Conservation (phyloP, 2,113 vertebrate genomes). For the Pygoscelis adeliae region DNA sequence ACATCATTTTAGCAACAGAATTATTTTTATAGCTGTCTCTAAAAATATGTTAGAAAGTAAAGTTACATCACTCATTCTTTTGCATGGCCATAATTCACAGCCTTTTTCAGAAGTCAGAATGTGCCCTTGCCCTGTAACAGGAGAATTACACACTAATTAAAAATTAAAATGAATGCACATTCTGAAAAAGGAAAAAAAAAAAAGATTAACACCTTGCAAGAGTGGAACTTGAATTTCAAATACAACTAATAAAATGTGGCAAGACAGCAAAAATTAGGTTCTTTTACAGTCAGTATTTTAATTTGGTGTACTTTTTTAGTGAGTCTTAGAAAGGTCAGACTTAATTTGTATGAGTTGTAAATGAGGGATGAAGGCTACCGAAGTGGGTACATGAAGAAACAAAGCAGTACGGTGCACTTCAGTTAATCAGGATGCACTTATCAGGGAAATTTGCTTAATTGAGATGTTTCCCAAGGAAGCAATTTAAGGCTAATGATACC, state of each 20-base stretch:
- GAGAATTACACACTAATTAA: not conserved
- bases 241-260: not conserved
- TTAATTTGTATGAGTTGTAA: not conserved
- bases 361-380: not conserved
- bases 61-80: not conserved
- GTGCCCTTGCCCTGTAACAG: not conserved
- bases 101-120: not conserved
- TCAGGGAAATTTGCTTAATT: constrained; percentile 49
- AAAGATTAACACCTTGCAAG: not conserved
- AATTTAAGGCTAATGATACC: constrained; percentile 57
- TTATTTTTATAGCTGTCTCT: not conserved
- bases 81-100: not conserved
- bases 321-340: not conserved
- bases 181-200: not conserved
- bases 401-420: not conserved
- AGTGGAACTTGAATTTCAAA: not conserved
- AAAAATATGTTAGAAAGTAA: not conserved
- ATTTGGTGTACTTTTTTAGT: not conserved
- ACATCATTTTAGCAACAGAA: not conserved
- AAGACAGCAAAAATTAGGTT: not conserved
- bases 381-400: not conserved
- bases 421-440: constrained; percentile 47
- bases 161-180: not conserved
- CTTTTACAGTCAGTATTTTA: not conserved
- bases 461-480: constrained; percentile 60